These are phyloP conservation scores for Elephas maximus DNA, from an alignment of 2,113 vertebrate genomes.

Conservation along the genomic window DNA sequence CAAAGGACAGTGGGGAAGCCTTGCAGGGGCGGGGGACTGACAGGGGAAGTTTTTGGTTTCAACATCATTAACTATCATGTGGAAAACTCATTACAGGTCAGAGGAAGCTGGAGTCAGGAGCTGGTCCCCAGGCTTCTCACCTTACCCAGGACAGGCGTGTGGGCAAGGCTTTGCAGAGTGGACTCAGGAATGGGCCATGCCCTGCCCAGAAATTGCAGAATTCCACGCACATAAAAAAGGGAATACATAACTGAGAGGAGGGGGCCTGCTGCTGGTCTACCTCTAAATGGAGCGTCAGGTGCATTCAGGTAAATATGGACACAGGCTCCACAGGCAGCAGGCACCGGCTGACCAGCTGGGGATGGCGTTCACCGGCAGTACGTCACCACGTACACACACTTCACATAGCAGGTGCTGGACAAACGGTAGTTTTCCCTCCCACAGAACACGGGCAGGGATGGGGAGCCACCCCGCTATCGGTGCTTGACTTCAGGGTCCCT, in stretches of 20 bases:
- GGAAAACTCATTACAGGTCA: neutral
- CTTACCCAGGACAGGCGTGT: neutral
- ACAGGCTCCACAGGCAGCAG: too few relatives aligned
- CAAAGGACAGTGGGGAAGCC: fast-evolving
- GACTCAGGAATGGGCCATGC: neutral
- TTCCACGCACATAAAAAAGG: neutral
- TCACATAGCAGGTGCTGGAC: neutral
- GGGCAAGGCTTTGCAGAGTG: neutral
- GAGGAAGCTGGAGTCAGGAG: neutral
- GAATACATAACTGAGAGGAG: neutral
- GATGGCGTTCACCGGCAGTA: neutral
- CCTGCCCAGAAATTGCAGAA: neutral
- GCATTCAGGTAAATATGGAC: neutral
- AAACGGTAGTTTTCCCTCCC: neutral
- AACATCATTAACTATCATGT: neutral
- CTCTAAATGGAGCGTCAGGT: neutral
- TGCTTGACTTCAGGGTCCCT: fast-evolving
- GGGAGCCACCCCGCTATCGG: neutral
- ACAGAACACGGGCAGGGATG: neutral
- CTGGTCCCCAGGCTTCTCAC: neutral
- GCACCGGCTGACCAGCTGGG: too few relatives aligned
- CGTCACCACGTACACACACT: neutral
- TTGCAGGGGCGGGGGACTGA: neutral
- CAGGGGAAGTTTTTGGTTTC: neutral
- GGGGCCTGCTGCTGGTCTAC: neutral